phyloP scores from a whole-genome alignment of 1,140 invertebrate genomes.

The Aplysia californica region DNA sequence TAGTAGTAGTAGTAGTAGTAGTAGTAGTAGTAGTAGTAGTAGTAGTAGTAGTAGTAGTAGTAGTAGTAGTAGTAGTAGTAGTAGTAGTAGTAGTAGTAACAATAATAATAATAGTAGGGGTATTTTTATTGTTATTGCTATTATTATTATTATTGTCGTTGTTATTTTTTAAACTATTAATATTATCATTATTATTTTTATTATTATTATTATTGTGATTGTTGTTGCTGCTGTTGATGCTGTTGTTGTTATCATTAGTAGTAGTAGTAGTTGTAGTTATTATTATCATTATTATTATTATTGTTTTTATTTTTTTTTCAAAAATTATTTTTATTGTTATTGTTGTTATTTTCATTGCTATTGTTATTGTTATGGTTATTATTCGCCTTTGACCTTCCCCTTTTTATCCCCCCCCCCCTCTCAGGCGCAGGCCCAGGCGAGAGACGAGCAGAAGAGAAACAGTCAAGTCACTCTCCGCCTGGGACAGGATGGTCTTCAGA shows the following conservation, averaged over 20 bases:
- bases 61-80: conserved; percentile 1
- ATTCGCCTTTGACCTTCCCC: too few relatives aligned
- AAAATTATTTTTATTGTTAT: neutral
- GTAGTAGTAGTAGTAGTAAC: conserved; percentile 8
- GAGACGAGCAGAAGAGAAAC: conserved; percentile 4
- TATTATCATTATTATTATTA: too few relatives aligned
- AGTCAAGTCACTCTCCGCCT: neutral
- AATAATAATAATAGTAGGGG: neutral
- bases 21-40: neutral
- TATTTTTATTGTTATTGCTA: neutral
- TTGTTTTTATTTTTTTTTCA: too few relatives aligned
- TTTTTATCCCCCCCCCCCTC: too few relatives aligned
- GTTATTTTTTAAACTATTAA: neutral
- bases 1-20: neutral
- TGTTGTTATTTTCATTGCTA: neutral
- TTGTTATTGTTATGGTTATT: neutral
- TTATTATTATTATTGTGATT: too few relatives aligned
- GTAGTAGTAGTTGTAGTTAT: too few relatives aligned
- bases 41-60: neutral
- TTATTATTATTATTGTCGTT: neutral
- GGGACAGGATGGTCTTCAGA: neutral
- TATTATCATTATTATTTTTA: neutral
- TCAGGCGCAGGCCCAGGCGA: neutral
- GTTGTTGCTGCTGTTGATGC: too few relatives aligned
- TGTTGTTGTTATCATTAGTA: too few relatives aligned